A percentile compares a stretch with the other conserved stretches of the same genome.
Conservation (phyloP, 2,888 invertebrate genomes). For the Mythimna albipuncta region DNA sequence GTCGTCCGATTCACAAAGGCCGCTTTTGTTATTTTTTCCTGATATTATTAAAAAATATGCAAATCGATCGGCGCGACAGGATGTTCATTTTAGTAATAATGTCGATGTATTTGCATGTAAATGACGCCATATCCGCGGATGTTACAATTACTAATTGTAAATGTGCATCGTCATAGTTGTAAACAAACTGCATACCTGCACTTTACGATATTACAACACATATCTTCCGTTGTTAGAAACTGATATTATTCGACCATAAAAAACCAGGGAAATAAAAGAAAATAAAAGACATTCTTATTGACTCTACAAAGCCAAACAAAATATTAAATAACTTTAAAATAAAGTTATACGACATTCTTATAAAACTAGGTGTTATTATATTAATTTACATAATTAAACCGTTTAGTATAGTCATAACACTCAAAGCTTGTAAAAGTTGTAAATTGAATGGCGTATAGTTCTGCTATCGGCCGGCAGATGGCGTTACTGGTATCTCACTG, state of each 20-base stretch:
- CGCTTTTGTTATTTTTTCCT: conserved; percentile 85
- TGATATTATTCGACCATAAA: conserved; percentile 15
- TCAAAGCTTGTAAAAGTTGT: conserved; percentile 20
- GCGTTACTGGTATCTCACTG: conserved; percentile 71
- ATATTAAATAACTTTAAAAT: conserved; percentile 40
- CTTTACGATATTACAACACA: conserved; percentile 62
- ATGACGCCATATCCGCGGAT: conserved; percentile 86
- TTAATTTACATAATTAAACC: conserved; percentile 54
- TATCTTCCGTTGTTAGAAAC: conserved; percentile 63
- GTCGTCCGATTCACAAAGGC: conserved; percentile 80
- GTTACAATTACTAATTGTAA: conserved; percentile 85
- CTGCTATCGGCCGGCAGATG: conserved; percentile 85
- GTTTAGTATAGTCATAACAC: conserved; percentile 30
- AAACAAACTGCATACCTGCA: conserved; percentile 73
- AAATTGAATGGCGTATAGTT: conserved; percentile 62
- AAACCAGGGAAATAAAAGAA: conserved; percentile 21
- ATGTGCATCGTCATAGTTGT: conserved; percentile 81
- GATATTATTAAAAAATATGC: conserved; percentile 90
- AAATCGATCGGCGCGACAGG: conserved; percentile 88
- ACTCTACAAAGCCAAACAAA: conserved; percentile 28
- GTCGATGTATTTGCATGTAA: conserved; percentile 88
- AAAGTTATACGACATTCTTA: conserved; percentile 24
- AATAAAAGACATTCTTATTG: conserved; percentile 25
- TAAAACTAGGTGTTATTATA: conserved; percentile 42
- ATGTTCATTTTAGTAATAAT: conserved; percentile 89